These are phyloP conservation scores for Dunckerocampus dactyliophorus DNA, from an alignment of 2,113 vertebrate genomes.

Conservation along the genomic window DNA sequence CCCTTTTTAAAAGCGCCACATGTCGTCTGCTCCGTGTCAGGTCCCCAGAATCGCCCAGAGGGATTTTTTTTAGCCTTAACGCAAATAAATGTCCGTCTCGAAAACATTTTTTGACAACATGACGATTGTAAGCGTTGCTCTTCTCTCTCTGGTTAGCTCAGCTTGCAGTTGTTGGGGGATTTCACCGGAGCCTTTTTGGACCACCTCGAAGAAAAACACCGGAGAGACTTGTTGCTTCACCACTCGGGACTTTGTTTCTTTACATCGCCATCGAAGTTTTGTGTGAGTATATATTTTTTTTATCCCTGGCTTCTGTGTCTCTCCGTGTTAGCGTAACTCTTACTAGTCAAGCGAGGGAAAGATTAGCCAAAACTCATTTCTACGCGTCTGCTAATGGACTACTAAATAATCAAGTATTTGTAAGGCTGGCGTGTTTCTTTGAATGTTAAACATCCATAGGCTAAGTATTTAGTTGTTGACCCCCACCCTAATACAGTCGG, in stretches of 20 bases:
- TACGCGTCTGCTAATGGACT: neutral
- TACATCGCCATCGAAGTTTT: constrained; percentile 52
- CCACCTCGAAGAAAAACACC: constrained; percentile 79
- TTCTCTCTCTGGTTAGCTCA: constrained; percentile 81
- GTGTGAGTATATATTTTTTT: constrained; percentile 68
- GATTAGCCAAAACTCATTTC: constrained; percentile 23
- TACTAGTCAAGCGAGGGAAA: constrained; percentile 22
- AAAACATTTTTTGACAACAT: constrained; percentile 73
- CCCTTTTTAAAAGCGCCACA: constrained; percentile 57
- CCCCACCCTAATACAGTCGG: neutral
- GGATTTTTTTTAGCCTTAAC: constrained; percentile 11
- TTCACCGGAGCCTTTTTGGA: constrained; percentile 87
- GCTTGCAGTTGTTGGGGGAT: constrained; percentile 85
- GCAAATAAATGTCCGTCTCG: constrained; percentile 23
- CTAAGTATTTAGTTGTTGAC: neutral
- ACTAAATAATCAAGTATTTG: neutral
- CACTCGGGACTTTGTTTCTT: constrained; percentile 61
- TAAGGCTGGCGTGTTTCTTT: neutral
- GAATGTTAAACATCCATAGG: too few species aligned
- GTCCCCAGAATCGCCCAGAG: constrained; percentile 26
- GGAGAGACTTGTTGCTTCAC: constrained; percentile 87
- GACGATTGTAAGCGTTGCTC: constrained; percentile 80
- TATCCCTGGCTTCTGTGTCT: neutral
- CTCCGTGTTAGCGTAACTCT: neutral
- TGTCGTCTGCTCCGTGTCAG: constrained; percentile 33